Conservation (phyloP, 2,797 vertebrate genomes). For the Notoglanidium macrostoma region DNA sequence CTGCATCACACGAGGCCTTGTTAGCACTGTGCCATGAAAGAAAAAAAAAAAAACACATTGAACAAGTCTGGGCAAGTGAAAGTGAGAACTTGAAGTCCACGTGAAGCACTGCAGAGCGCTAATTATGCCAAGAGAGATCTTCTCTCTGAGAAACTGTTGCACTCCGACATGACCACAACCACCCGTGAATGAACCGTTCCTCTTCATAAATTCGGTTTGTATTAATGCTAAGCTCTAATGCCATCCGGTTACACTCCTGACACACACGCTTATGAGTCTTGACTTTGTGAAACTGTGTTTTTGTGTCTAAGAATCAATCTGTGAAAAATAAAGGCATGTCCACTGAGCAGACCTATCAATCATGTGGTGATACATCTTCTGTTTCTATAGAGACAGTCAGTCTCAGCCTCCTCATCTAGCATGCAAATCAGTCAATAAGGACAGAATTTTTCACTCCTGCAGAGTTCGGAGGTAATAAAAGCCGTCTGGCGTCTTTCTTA, state of each 20-base stretch:
- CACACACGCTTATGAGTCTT: neutral
- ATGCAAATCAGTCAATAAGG: neutral
- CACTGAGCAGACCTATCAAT: slow-evolving; percentile 26
- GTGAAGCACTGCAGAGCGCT: neutral
- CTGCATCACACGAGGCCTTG: slow-evolving; percentile 9
- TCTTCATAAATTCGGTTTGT: neutral
- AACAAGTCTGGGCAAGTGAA: slow-evolving; percentile 3
- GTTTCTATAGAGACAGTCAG: slow-evolving; percentile 35
- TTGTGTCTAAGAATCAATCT: neutral
- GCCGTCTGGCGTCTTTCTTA: neutral
- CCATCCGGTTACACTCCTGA: neutral
- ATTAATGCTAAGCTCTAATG: neutral
- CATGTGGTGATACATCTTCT: neutral
- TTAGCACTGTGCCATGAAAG: neutral
- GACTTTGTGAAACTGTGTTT: no score
- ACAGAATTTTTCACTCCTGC: neutral
- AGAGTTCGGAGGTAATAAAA: neutral
- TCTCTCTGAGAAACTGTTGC: neutral
- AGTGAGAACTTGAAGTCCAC: slow-evolving; percentile 7
- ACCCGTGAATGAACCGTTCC: neutral
- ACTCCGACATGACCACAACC: neutral
- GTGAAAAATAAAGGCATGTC: neutral
- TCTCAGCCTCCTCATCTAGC: slow-evolving; percentile 5
- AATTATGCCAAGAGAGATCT: neutral
- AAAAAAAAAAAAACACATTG: neutral